phyloP scores from a whole-genome alignment of 2,113 vertebrate genomes.

The Rhinichthys klamathensis region DNA sequence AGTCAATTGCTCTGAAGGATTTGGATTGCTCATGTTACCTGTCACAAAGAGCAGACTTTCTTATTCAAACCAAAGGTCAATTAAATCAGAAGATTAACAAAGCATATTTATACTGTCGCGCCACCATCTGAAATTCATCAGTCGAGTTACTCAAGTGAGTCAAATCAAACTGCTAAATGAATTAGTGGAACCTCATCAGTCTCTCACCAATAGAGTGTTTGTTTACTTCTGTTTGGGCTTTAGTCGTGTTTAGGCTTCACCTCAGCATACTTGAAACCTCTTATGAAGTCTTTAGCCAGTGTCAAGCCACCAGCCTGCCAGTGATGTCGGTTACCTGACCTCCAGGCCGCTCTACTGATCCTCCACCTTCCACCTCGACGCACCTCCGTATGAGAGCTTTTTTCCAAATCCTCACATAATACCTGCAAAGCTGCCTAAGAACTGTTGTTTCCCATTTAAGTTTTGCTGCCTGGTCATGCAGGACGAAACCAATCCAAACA shows the following conservation, averaged over 20 bases:
- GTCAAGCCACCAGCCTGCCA: constrained; percentile 9
- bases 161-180: background rate
- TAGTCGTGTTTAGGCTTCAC: background rate
- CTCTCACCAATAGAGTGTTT: background rate
- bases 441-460: constrained; percentile 3
- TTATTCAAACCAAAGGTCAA: constrained; percentile 32
- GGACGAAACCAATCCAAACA: background rate
- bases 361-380: background rate
- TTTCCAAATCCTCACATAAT: constrained; percentile 50
- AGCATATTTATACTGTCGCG: constrained; percentile 3
- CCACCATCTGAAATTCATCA: constrained; percentile 29
- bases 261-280: constrained; percentile 5
- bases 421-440: constrained; percentile 39
- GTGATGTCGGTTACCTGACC: background rate
- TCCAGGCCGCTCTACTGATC: background rate
- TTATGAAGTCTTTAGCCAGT: constrained; percentile 7
- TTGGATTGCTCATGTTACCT: constrained; percentile 14
- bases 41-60: constrained; percentile 12
- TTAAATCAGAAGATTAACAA: constrained; percentile 33
- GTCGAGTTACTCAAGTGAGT: background rate
- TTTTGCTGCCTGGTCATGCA: background rate
- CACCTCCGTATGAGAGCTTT: constrained; percentile 9
- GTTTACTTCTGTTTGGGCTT: background rate
- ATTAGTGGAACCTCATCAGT: background rate
- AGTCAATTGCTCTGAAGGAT: constrained; percentile 25